These are phyloP conservation scores for Tetragonisca angustula DNA, from an alignment of 2,888 invertebrate species.

Conservation along the genomic window DNA sequence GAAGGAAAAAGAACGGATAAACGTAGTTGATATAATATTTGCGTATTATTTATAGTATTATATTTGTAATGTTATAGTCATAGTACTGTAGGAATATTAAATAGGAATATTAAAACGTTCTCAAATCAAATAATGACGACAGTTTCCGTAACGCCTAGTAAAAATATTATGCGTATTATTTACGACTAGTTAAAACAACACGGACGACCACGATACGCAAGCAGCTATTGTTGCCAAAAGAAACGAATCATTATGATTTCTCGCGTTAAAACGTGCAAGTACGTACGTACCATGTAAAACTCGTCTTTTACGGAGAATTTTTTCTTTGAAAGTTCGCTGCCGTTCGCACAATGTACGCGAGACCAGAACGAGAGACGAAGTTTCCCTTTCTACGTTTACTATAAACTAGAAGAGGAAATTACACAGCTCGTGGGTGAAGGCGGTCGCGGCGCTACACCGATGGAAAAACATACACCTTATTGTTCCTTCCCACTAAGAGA, in stretches of 20 bases:
- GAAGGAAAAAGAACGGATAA: background rate
- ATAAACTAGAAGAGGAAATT: conserved; percentile 54
- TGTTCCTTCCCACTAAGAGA: conserved; percentile 27
- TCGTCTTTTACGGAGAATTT: conserved; percentile 53
- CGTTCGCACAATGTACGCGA: conserved; percentile 50
- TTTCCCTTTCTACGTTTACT: conserved; percentile 61
- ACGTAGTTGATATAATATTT: background rate
- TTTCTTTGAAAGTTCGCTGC: conserved; percentile 58
- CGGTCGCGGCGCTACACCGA: background rate
- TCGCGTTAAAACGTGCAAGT: conserved; percentile 21
- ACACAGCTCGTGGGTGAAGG: conserved; percentile 24
- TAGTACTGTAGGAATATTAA: background rate
- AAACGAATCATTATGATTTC: conserved; percentile 61
- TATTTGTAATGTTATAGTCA: background rate
- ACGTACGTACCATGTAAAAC: conserved; percentile 50
- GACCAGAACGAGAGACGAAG: conserved; percentile 52
- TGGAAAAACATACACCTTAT: conserved; percentile 48
- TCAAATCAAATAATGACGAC: background rate
- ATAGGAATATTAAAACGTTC: background rate
- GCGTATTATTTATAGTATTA: background rate
- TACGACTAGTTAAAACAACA: conserved; percentile 14
- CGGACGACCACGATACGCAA: conserved; percentile 17
- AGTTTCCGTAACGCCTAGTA: background rate
- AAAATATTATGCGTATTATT: no score
- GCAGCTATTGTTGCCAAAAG: conserved; percentile 16